Base-by-base conservation (phyloP, 2,888 invertebrate species). In the Drosophila helvetica region DNA sequence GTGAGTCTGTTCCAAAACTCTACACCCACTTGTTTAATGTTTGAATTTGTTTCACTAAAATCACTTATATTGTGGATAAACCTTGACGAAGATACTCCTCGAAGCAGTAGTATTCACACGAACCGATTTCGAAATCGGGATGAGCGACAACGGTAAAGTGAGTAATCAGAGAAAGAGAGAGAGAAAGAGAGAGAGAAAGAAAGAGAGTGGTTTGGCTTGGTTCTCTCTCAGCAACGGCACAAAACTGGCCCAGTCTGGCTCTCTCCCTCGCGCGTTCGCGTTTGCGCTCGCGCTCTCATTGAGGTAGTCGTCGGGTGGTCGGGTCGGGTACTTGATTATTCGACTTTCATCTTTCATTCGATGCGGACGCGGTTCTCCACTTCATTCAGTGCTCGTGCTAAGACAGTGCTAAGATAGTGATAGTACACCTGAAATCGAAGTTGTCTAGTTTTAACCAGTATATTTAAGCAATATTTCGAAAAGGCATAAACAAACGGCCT, bases 121-220 rank as follows among this genome's bases (percentile, higher is more conserved):
- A 27, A 8, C 27, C 27, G 27, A 27, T 27, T 27, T 27, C 27
- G 27, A 27, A 27, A 27, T 27, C 27, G 7, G 27, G 27, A 54
- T 25, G 12, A 38, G n/a, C n/a, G 18, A 15, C 71, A 84, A 82
- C 81, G 81, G 81, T 82, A 82, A 61, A 71, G 58, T 84, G 87
- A 33, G 33, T 33, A 33, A 33, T 33, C 57, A 50, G 56, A 54
- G 42, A 56, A 52, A 38, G 15, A 38, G 38, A 15, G 15, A 38
- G 0, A 38, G 1, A 38, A 6, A 3, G 1, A 33, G 4, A 15
- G 38, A 38, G 2, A 38, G n/a, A 5, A 10, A 38, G 12, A 33
- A 5, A 5, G 12, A 33, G 15, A 38, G 38, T 38, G 15, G 15
- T 1, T 15, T 38, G 38, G 38, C 6, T 38, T 38, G 38, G 60